A percentile compares a stretch with the other conserved stretches of the same genome.
Evolutionary conservation across 2,797 vertebrate species (phyloP).

Genomic region (Epinephelus malabaricus): DNA sequence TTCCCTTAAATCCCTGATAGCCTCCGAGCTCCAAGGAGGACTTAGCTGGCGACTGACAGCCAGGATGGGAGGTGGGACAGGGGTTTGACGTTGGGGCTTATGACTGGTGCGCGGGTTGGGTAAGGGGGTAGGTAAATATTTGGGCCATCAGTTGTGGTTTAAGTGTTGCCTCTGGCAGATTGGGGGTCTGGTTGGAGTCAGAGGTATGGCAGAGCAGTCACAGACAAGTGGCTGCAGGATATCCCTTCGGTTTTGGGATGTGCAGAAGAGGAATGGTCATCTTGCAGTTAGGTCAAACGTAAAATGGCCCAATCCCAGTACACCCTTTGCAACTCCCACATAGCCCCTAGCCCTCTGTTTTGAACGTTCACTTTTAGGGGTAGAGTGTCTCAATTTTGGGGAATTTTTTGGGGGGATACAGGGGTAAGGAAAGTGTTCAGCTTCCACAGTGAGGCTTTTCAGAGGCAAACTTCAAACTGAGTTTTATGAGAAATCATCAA

Average conservation of each 20-base stretch:
- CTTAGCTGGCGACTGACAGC: slow-evolving; percentile 74
- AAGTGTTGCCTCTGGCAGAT: slow-evolving; percentile 46
- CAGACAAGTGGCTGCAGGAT: slow-evolving; percentile 13
- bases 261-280: slow-evolving; percentile 22
- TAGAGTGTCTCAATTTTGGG: too few relatives aligned
- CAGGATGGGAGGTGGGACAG: slow-evolving; percentile 64
- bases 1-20: slow-evolving; percentile 81
- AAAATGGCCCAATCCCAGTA: not conserved
- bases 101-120: slow-evolving; percentile 43
- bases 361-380: too few relatives aligned
- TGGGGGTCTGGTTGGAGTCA: slow-evolving; percentile 29
- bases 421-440: too few relatives aligned
- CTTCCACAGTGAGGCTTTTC: too few relatives aligned
- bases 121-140: slow-evolving; percentile 67
- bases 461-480: too few relatives aligned
- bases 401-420: too few relatives aligned
- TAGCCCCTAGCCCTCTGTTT: too few relatives aligned
- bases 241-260: slow-evolving; percentile 34
- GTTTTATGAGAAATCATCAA: too few relatives aligned
- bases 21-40: slow-evolving; percentile 76
- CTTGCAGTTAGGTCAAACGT: slow-evolving; percentile 17
- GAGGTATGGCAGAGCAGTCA: slow-evolving; percentile 9
- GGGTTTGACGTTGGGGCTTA: slow-evolving; percentile 64
- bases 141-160: slow-evolving; percentile 55
- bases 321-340: too few relatives aligned